Evolutionary conservation across 1,140 invertebrate genomes (phyloP).

Genomic region (Drosophila sp.): DNA sequence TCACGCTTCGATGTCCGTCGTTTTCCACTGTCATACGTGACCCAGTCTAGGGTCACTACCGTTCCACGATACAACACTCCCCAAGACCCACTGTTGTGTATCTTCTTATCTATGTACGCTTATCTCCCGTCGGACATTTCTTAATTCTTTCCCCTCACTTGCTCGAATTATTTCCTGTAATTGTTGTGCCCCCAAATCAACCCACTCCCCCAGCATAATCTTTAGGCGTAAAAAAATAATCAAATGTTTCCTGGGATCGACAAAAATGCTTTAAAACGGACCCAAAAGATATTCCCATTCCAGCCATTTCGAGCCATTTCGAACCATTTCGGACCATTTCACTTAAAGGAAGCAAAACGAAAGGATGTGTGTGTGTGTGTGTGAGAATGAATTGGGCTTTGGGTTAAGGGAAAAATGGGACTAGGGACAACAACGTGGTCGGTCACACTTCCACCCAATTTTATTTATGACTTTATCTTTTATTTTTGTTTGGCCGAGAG

Average conservation of each 20-base stretch:
- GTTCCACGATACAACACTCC: not conserved
- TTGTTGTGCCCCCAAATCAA: conserved; percentile 53
- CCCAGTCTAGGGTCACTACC: conserved; percentile 51
- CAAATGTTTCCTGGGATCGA: conserved; percentile 68
- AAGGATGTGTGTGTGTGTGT: conserved; percentile 72
- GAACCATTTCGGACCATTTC: conserved; percentile 57
- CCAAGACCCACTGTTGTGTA: conserved; percentile 44
- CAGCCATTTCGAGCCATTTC: conserved; percentile 2
- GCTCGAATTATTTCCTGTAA: conserved; percentile 80
- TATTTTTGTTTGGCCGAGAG: conserved; percentile 48
- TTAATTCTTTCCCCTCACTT: conserved; percentile 63
- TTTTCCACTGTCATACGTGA: conserved; percentile 54
- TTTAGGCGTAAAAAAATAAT: conserved; percentile 66
- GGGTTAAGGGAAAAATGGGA: conserved; percentile 25
- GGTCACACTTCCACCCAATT: conserved; percentile 63
- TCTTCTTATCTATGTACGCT: conserved; percentile 66
- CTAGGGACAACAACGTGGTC: conserved; percentile 36
- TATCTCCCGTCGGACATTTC: conserved; percentile 53
- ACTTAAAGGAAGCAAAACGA: conserved; percentile 41
- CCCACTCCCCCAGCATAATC: not conserved
- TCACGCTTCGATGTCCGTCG: conserved; percentile 69
- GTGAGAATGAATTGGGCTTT: conserved; percentile 51
- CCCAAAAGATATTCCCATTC: conserved; percentile 4
- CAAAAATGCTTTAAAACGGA: conserved; percentile 33
- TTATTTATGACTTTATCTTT: conserved; percentile 82